These are phyloP conservation scores for Fragum fragum DNA, from an alignment of 2,888 invertebrate species.

Conservation along the genomic window DNA sequence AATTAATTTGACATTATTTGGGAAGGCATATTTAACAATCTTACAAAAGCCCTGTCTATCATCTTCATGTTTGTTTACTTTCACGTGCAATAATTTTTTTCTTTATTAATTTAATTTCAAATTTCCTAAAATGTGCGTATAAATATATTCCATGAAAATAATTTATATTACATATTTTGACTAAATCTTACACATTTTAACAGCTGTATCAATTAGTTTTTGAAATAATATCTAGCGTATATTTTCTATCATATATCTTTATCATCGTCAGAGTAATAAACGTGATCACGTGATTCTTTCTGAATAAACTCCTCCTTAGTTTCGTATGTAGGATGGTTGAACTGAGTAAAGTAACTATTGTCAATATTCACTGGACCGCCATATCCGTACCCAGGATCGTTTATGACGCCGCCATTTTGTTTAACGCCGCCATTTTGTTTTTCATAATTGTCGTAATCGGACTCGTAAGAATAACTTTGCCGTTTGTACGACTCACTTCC, in stretches of 20 bases:
- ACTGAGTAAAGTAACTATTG: slow-evolving; percentile 67
- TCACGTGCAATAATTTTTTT: no score
- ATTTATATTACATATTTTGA: no score
- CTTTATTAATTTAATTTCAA: no score
- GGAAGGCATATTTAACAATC: no score
- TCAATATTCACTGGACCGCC: slow-evolving; percentile 65
- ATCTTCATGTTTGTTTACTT: no score
- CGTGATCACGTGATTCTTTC: slow-evolving; percentile 72
- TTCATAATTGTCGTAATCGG: slow-evolving; percentile 41
- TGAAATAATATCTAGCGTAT: no score
- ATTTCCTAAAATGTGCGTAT: no score
- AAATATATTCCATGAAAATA: no score
- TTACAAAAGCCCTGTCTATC: no score
- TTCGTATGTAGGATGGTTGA: slow-evolving; percentile 77
- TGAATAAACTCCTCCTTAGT: slow-evolving; percentile 82
- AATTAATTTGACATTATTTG: no score
- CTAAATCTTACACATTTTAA: no score
- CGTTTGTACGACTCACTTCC: slow-evolving; percentile 14
- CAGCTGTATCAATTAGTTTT: no score
- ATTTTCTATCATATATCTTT: slow-evolving; percentile 69
- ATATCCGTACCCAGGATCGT: slow-evolving; percentile 58
- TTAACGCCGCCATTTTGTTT: slow-evolving; percentile 47
- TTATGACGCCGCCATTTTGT: slow-evolving; percentile 59
- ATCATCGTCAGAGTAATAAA: slow-evolving; percentile 74
- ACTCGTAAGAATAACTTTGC: slow-evolving; percentile 58